Evolutionary conservation across 2,113 vertebrate species (phyloP).

Genomic region (Arothron firmamentum): DNA sequence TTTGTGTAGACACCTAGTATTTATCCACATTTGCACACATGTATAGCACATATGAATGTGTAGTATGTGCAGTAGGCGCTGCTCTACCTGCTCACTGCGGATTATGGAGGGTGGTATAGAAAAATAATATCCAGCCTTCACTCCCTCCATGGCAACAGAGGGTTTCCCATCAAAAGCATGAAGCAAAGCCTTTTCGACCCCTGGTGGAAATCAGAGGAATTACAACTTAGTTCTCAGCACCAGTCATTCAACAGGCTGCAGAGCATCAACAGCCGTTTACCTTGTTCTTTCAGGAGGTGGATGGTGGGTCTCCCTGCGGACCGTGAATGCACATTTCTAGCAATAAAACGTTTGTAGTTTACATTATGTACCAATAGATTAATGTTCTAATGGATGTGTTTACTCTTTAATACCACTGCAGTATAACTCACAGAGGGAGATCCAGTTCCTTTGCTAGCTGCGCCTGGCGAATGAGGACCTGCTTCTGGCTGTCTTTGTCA

Average conservation of each 20-base stretch:
- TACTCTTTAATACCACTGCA: too few relatives aligned
- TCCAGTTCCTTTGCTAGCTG: slow-evolving; percentile 86
- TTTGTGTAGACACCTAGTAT: background rate
- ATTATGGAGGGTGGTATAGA: slow-evolving; percentile 93
- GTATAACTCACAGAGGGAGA: slow-evolving; percentile 85
- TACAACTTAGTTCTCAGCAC: slow-evolving; percentile 6
- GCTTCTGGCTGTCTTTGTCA: slow-evolving; percentile 87
- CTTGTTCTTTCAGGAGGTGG: slow-evolving; percentile 88
- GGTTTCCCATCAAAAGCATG: slow-evolving; percentile 96
- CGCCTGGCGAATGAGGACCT: slow-evolving; percentile 85
- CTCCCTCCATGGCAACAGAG: slow-evolving; percentile 91
- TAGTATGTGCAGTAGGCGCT: background rate
- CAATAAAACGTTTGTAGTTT: slow-evolving; percentile 59
- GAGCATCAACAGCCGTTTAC: slow-evolving; percentile 67
- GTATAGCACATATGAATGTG: background rate
- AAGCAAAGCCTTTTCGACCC: slow-evolving; percentile 85
- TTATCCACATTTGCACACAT: background rate
- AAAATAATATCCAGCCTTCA: slow-evolving; percentile 90
- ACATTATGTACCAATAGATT: too few relatives aligned
- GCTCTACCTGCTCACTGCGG: slow-evolving; percentile 89
- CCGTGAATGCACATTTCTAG: slow-evolving; percentile 94
- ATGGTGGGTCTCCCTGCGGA: slow-evolving; percentile 96
- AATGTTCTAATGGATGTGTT: too few relatives aligned
- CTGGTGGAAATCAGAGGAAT: slow-evolving; percentile 62
- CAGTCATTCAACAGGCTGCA: accelerated